These are phyloP conservation scores for Nasonia giraulti DNA, from an alignment of 1,140 invertebrate species.

Conservation along the genomic window DNA sequence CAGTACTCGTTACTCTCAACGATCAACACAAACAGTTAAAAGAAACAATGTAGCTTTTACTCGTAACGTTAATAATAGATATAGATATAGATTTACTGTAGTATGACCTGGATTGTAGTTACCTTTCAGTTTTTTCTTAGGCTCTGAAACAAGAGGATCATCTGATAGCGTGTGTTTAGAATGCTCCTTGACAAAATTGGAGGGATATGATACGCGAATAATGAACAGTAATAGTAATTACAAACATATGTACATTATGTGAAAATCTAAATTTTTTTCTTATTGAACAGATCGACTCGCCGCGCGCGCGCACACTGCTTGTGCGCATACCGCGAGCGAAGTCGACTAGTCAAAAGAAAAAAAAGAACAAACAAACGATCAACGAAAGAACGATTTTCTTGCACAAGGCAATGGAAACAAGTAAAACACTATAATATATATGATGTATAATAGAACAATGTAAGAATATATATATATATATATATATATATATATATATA, in stretches of 20 bases:
- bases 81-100: conserved; percentile 55
- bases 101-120: conserved; percentile 70
- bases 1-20: conserved; percentile 61
- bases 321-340: neutral
- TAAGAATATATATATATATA: neutral
- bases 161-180: conserved; percentile 74
- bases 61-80: conserved; percentile 61
- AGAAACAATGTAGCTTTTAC: conserved; percentile 64
- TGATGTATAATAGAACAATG: neutral
- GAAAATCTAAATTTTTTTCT: neutral
- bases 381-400: conserved; percentile 1
- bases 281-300: neutral
- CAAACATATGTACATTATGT: conserved; percentile 7
- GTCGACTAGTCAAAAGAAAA: neutral
- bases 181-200: conserved; percentile 69
- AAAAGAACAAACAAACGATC: neutral
- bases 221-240: conserved; percentile 6
- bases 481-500: conserved; percentile 4
- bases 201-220: conserved; percentile 52
- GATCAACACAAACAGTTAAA: conserved; percentile 61
- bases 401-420: neutral
- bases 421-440: conserved; percentile 13
- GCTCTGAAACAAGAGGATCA: conserved; percentile 81
- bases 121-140: conserved; percentile 84
- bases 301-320: too few relatives aligned